phyloP scores from a whole-genome alignment of 2,888 invertebrate genomes.

The Frankliniella fusca region DNA sequence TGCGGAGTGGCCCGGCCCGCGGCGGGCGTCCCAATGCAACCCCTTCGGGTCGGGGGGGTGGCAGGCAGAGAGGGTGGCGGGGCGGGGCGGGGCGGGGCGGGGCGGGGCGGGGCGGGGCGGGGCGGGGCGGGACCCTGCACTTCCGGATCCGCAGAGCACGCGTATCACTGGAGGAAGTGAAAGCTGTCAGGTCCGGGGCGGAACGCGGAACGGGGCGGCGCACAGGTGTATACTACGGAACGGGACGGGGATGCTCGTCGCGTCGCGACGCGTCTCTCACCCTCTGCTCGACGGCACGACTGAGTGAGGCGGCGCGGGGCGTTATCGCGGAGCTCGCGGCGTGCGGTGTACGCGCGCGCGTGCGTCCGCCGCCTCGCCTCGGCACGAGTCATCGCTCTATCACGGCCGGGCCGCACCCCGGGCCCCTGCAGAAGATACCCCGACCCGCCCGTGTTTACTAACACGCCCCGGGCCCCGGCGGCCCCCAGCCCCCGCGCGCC shows the following conservation, averaged over 20 bases:
- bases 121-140: background rate
- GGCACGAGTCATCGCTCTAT: no score
- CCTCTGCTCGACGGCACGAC: background rate
- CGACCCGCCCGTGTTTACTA: no score
- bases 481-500: no score
- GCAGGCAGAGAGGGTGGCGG: background rate
- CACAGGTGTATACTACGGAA: no score
- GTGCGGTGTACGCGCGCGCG: no score
- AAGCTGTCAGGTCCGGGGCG: background rate
- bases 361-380: no score
- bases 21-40: background rate
- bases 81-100: background rate
- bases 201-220: background rate
- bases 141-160: background rate
- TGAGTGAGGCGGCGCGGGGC: background rate
- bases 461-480: no score
- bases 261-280: background rate
- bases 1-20: background rate
- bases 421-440: no score
- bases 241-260: background rate
- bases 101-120: background rate
- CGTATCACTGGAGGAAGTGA: conserved; percentile 11
- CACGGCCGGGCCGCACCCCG: no score
- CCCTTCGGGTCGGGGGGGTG: background rate
- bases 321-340: background rate